phyloP scores from a whole-genome alignment of 2,113 vertebrate genomes.

The Hippopotamus amphibius region DNA sequence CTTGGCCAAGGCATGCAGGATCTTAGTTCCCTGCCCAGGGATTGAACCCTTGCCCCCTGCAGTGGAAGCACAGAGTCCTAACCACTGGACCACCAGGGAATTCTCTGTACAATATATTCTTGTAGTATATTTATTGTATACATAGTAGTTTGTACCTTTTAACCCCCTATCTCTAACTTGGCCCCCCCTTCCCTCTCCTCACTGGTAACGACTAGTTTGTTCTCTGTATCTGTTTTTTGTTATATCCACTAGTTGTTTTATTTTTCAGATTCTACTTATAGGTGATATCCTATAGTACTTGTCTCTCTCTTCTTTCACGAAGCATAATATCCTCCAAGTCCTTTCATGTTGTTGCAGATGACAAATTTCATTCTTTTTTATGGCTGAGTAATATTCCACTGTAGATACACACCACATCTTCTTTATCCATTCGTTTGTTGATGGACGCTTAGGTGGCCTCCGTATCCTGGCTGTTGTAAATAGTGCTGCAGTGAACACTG shows the following conservation, averaged over 20 bases:
- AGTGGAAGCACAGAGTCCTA: not conserved
- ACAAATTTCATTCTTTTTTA: no score
- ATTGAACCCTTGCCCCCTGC: not conserved
- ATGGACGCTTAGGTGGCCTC: no score
- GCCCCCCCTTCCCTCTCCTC: not conserved
- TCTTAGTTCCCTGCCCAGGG: not conserved
- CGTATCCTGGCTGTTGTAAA: not conserved
- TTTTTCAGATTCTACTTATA: no score
- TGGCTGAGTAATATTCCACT: no score
- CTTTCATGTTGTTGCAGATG: no score
- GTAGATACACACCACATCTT: no score
- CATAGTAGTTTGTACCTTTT: not conserved
- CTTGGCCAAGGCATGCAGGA: not conserved
- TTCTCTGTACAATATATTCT: accelerated
- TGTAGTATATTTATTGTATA: accelerated
- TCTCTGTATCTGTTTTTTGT: not conserved
- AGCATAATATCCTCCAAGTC: no score
- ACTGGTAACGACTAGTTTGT: not conserved
- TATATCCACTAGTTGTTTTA: no score
- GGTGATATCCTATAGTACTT: no score
- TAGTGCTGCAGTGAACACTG: accelerated
- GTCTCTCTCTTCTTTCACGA: no score
- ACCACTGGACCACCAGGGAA: not conserved
- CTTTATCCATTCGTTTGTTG: no score
- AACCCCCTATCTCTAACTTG: not conserved